Evolutionary conservation across 2,797 vertebrate species (phyloP).

Genomic region (Chelonia mydas): DNA sequence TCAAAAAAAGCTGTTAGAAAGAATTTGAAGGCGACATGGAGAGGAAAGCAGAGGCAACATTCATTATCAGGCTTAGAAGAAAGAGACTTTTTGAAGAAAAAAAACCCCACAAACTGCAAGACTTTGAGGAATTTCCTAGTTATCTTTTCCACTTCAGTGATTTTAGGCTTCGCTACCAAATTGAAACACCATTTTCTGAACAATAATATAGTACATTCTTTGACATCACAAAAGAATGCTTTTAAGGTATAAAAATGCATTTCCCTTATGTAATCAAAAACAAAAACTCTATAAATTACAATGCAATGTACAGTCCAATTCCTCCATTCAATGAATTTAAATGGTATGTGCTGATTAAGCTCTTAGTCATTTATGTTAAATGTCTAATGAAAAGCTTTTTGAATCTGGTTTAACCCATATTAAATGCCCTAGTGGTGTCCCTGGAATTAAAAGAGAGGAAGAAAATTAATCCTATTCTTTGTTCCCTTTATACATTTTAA

Average conservation of each 20-base stretch:
- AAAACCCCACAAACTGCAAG: constrained; percentile 58
- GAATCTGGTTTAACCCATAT: constrained; percentile 74
- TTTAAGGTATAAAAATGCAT: constrained; percentile 78
- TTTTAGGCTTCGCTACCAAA: constrained; percentile 72
- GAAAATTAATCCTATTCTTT: constrained; percentile 76
- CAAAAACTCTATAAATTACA: constrained; percentile 79
- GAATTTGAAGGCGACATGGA: constrained; percentile 35
- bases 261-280: constrained; percentile 81
- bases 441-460: constrained; percentile 66
- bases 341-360: constrained; percentile 75
- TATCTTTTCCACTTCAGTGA: constrained; percentile 77
- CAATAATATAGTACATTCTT: constrained; percentile 73
- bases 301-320: constrained; percentile 74
- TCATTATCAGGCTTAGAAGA: constrained; percentile 72
- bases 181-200: constrained; percentile 78
- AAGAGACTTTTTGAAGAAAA: constrained; percentile 40
- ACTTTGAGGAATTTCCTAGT: constrained; percentile 74
- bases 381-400: constrained; percentile 77
- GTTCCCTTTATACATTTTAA: constrained; percentile 75
- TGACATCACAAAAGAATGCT: constrained; percentile 75
- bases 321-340: constrained; percentile 76
- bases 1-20: constrained; percentile 36
- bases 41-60: constrained; percentile 45
- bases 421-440: constrained; percentile 68
- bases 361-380: constrained; percentile 76